Percentiles rank a stretch among this genome's conserved stretches.
Conservation (phyloP, 2,113 vertebrate species). For the Oxyura jamaicensis region DNA sequence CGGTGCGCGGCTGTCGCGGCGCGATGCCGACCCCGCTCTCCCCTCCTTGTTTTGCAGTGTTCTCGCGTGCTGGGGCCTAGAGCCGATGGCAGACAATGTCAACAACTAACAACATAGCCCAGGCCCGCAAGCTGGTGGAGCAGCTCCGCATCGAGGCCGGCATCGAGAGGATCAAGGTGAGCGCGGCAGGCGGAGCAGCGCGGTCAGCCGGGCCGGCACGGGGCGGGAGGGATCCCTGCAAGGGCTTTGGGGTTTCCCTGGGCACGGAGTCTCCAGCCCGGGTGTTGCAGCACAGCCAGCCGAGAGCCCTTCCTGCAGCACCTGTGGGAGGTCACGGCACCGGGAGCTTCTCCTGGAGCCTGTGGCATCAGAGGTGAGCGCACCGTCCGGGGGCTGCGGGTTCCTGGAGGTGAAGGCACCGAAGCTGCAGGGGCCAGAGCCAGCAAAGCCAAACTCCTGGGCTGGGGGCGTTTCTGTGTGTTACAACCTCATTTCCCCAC, state of each 20-base stretch:
- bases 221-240: neutral
- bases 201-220: fast-evolving
- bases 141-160: conserved; percentile 96
- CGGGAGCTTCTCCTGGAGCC: neutral
- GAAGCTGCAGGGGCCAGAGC: neutral
- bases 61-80: conserved; percentile 44
- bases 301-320: fast-evolving
- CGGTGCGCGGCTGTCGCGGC: too few species aligned
- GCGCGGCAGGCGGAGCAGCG: neutral
- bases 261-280: neutral
- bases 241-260: neutral
- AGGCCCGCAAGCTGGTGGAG: conserved; percentile 96
- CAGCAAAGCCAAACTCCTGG: neutral
- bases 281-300: neutral
- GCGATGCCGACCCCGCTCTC: fast-evolving
- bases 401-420: neutral
- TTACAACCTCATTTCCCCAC: neutral
- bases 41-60: neutral
- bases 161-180: conserved; percentile 93
- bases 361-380: neutral
- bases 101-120: conserved; percentile 93
- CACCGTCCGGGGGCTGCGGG: fast-evolving
- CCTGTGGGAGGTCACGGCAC: too few species aligned
- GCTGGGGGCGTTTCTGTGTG: fast-evolving
- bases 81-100: conserved; percentile 90